These are phyloP conservation scores for Myotis findleyi DNA, from an alignment of 2,797 vertebrate genomes.

Conservation along the genomic window DNA sequence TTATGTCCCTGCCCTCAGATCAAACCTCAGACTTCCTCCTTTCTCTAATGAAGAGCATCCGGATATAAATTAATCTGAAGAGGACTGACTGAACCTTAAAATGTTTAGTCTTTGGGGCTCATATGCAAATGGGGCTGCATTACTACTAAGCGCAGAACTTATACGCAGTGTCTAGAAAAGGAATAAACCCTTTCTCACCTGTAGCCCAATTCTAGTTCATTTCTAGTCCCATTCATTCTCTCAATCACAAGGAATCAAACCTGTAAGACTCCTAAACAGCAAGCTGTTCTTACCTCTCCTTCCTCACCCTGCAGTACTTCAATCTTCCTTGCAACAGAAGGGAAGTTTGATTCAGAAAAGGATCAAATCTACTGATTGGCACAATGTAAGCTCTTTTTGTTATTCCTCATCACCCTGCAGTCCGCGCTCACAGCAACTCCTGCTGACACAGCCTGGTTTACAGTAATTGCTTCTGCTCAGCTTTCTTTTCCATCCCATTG, in stretches of 20 bases:
- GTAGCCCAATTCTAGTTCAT: not conserved
- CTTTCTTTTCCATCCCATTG: not conserved
- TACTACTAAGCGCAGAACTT: not conserved
- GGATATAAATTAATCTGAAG: not conserved
- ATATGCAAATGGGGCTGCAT: not conserved
- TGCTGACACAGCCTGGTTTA: accelerated
- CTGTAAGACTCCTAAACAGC: not conserved
- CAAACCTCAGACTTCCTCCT: not conserved
- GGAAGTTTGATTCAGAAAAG: not conserved
- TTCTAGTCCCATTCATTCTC: not conserved
- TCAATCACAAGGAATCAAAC: not conserved
- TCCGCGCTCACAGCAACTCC: not conserved
- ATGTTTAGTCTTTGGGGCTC: not conserved
- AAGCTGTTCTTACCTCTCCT: not conserved
- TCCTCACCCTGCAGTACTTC: not conserved
- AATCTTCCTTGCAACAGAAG: not conserved
- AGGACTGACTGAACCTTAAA: not conserved
- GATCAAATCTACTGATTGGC: not conserved
- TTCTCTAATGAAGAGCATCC: not conserved
- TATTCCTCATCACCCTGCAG: not conserved
- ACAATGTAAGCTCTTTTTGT: too few relatives aligned
- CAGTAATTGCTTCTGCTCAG: not conserved
- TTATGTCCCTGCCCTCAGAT: not conserved
- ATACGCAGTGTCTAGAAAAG: not conserved
- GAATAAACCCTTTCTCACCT: not conserved